A percentile compares a stretch with the other conserved stretches of the same genome.
Conservation (phyloP, 2,113 vertebrate species). For the Mobula birostris region DNA sequence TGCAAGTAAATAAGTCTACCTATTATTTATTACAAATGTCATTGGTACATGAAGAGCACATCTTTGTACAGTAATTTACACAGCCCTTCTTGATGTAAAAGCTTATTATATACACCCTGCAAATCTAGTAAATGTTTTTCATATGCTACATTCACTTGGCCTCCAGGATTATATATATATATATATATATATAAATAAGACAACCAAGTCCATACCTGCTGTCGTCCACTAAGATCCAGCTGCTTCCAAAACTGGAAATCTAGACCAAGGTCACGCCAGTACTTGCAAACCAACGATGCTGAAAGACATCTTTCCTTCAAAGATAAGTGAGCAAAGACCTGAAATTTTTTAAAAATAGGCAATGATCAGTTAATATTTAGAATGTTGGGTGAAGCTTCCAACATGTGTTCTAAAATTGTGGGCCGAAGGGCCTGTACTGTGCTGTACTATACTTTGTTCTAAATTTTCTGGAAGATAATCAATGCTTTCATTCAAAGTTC, state of each 20-base stretch:
- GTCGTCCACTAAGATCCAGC: conserved; percentile 90
- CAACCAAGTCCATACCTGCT: conserved; percentile 68
- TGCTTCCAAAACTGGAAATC: conserved; percentile 99
- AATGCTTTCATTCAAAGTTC: neutral
- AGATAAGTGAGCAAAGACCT: conserved; percentile 94
- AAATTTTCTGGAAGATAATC: neutral
- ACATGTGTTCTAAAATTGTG: neutral
- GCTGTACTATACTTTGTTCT: neutral
- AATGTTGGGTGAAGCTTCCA: neutral
- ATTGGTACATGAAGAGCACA: neutral
- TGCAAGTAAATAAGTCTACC: too few relatives aligned
- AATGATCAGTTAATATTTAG: neutral
- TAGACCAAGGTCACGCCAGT: conserved; percentile 94
- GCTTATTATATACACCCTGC: neutral
- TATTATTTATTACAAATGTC: neutral
- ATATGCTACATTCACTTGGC: neutral
- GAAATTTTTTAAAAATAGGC: conserved; percentile 40
- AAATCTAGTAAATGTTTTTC: neutral
- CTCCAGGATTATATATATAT: neutral
- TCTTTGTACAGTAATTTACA: neutral
- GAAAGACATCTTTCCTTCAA: conserved; percentile 90
- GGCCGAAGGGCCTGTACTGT: too few relatives aligned
- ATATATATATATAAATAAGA: neutral
- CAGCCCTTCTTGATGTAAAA: neutral
- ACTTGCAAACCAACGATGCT: conserved; percentile 93